Conservation (phyloP, 2,888 invertebrate genomes). For the Synanthedon vespiformis region DNA sequence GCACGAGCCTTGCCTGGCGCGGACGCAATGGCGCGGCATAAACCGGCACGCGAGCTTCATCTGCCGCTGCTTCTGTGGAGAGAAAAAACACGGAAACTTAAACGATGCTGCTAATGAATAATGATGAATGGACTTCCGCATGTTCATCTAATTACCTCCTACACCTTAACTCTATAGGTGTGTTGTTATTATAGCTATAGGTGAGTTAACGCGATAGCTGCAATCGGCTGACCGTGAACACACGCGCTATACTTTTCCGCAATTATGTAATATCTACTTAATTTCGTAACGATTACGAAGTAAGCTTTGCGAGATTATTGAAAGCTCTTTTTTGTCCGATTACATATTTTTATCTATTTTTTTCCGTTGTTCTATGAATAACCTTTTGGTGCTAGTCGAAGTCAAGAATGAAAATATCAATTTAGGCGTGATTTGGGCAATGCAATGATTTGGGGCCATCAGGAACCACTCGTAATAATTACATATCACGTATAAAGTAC, state of each 20-base stretch:
- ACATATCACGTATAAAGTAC: not conserved
- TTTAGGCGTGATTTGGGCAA: no score
- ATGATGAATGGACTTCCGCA: slow-evolving; percentile 51
- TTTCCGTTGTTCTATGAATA: no score
- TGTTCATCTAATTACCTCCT: slow-evolving; percentile 40
- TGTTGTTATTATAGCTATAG: not conserved
- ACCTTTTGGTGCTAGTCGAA: no score
- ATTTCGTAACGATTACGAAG: slow-evolving; percentile 7
- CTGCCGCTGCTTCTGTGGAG: slow-evolving; percentile 25
- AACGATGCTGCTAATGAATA: slow-evolving; percentile 55
- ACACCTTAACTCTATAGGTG: slow-evolving; percentile 5
- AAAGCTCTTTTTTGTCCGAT: no score
- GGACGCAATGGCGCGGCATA: slow-evolving; percentile 40
- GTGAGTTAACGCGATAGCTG: slow-evolving; percentile 1
- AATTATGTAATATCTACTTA: slow-evolving; percentile 15
- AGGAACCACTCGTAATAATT: no score
- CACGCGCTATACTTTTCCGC: slow-evolving; percentile 26
- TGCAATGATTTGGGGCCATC: no score
- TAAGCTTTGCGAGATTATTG: not conserved
- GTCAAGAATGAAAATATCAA: no score
- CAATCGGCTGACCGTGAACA: slow-evolving; percentile 26
- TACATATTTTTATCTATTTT: no score
- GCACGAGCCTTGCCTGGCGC: slow-evolving; percentile 14
- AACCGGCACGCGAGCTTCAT: slow-evolving; percentile 34
- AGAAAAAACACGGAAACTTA: slow-evolving; percentile 51